Evolutionary conservation across 2,888 invertebrate genomes (phyloP).

Genomic region (Strigamia maritima): DNA sequence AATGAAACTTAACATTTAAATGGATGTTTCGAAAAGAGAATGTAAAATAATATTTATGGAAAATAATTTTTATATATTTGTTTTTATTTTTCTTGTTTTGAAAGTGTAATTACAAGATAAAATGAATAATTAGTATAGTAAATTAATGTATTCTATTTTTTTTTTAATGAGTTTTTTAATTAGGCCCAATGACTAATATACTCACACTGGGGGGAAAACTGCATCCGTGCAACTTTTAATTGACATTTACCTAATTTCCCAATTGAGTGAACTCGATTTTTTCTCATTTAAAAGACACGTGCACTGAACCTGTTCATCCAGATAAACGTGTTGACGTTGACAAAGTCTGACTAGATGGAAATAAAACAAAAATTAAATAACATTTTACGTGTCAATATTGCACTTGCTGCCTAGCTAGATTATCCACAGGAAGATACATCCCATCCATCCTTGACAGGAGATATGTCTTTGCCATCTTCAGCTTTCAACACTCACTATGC

Average conservation of each 20-base stretch:
- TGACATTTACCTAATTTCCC: constrained; percentile 18
- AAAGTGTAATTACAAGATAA: too few species aligned
- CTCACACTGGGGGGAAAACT: neutral
- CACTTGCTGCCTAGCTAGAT: neutral
- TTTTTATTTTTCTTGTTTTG: neutral
- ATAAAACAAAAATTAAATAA: constrained; percentile 29
- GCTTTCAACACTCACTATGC: constrained; percentile 14
- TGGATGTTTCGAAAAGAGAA: too few species aligned
- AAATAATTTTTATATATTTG: neutral
- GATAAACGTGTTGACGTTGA: constrained; percentile 7
- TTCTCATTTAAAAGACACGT: neutral
- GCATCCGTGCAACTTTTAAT: neutral
- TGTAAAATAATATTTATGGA: neutral
- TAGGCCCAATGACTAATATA: too few species aligned
- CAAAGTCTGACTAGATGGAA: neutral
- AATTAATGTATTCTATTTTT: neutral
- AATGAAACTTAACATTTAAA: neutral
- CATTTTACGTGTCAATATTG: neutral
- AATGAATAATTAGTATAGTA: neutral
- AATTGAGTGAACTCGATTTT: constrained; percentile 8
- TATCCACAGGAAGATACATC: neutral
- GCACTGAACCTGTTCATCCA: constrained; percentile 12
- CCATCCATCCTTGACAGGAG: neutral
- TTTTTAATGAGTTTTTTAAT: neutral
- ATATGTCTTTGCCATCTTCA: constrained; percentile 12